Conservation (phyloP, 2,888 invertebrate species). For the Ectemnius lituratus region DNA sequence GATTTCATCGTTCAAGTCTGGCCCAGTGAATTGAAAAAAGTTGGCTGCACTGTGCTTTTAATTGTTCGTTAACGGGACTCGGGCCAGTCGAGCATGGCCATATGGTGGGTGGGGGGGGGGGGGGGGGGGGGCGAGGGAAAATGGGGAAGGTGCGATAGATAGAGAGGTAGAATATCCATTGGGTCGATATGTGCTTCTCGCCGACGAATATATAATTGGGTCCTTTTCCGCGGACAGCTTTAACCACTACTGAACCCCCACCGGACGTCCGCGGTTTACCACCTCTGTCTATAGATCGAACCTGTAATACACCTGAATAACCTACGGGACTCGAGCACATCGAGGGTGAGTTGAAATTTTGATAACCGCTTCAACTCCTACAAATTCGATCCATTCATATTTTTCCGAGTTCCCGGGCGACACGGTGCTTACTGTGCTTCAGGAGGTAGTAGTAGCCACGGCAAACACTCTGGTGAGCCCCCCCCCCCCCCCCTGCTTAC, state of each 20-base stretch:
- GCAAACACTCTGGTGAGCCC: too few relatives aligned
- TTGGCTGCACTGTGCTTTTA: slow-evolving; percentile 40
- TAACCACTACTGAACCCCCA: slow-evolving; percentile 56
- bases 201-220: slow-evolving; percentile 54
- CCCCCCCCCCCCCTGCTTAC: too few relatives aligned
- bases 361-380: slow-evolving; percentile 5
- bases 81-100: too few relatives aligned
- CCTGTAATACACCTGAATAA: slow-evolving; percentile 50
- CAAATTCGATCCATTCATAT: neutral
- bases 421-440: too few relatives aligned
- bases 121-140: slow-evolving; percentile 12
- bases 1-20: slow-evolving; percentile 36
- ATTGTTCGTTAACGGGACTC: slow-evolving; percentile 45
- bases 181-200: too few relatives aligned
- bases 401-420: neutral
- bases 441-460: too few relatives aligned
- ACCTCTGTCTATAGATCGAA: slow-evolving; percentile 48
- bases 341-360: slow-evolving; percentile 25
- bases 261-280: slow-evolving; percentile 58
- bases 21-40: slow-evolving; percentile 49
- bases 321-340: slow-evolving; percentile 14
- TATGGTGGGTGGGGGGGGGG: too few relatives aligned
- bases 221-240: slow-evolving; percentile 59
- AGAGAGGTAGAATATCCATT: too few relatives aligned
- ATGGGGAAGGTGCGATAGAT: too few relatives aligned